phyloP scores from a whole-genome alignment of 2,797 vertebrate species.

The Hozukius guyotensis region DNA sequence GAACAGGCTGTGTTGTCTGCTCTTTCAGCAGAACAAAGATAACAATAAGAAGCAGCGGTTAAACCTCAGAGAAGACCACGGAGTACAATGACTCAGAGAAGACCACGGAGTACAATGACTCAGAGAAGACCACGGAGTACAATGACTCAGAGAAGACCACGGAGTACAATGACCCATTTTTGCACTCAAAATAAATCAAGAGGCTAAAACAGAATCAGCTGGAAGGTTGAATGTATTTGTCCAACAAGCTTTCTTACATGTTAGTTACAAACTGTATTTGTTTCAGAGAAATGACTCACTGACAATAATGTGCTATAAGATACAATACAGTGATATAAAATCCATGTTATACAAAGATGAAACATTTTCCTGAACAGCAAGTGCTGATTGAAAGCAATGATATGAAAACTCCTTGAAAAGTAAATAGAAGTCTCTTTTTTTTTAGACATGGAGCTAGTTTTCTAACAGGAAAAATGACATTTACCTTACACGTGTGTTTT shows the following conservation, averaged over 20 bases:
- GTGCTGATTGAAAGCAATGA: neutral
- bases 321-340: neutral
- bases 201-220: neutral
- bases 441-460: neutral
- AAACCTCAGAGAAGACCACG: neutral
- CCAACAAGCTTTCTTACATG: neutral
- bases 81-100: neutral
- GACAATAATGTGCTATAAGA: neutral
- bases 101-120: neutral
- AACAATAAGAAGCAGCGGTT: neutral
- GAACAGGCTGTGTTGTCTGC: neutral
- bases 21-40: neutral
- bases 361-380: neutral
- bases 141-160: neutral
- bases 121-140: neutral
- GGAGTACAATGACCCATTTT: neutral
- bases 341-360: neutral
- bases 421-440: neutral
- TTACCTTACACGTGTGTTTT: neutral
- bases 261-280: neutral
- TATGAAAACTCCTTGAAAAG: neutral
- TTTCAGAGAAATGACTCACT: neutral
- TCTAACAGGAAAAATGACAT: neutral
- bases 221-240: neutral
- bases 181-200: neutral